Evolutionary conservation across 2,113 vertebrate species (phyloP).

Genomic region (Pelusios castaneus): DNA sequence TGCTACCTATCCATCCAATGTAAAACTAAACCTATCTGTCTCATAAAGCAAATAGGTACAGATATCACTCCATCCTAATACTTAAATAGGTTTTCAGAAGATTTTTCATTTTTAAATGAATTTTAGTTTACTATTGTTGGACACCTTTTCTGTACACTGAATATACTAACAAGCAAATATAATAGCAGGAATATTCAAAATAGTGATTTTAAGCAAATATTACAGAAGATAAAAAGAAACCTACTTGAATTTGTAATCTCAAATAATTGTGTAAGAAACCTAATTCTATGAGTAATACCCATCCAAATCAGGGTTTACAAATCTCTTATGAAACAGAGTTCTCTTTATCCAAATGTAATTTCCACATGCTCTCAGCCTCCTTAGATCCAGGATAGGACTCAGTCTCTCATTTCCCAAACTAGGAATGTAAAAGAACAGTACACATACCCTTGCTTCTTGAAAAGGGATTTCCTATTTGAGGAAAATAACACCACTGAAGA

Average conservation of each 20-base stretch:
- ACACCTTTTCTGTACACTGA: not conserved
- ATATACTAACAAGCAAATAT: too few species aligned
- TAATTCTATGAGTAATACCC: too few species aligned
- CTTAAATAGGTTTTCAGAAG: too few species aligned
- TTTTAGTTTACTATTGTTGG: too few species aligned
- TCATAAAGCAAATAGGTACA: too few species aligned
- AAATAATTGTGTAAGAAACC: not conserved
- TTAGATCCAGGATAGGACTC: not conserved
- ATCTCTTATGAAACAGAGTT: not conserved
- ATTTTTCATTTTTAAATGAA: too few species aligned
- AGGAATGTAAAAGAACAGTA: not conserved
- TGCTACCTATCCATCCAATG: too few species aligned
- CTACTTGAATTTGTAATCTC: not conserved
- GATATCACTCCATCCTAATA: too few species aligned
- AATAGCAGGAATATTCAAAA: too few species aligned
- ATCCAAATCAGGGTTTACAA: not conserved
- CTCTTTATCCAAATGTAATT: not conserved
- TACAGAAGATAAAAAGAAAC: not conserved
- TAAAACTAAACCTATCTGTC: too few species aligned
- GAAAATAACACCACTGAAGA: too few species aligned
- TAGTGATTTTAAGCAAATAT: not conserved
- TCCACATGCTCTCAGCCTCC: not conserved
- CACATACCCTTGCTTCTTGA: not conserved
- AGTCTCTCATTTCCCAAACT: not conserved
- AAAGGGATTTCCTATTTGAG: too few species aligned